phyloP scores from a whole-genome alignment of 1,140 invertebrate species.

The Drosophila ananassae region DNA sequence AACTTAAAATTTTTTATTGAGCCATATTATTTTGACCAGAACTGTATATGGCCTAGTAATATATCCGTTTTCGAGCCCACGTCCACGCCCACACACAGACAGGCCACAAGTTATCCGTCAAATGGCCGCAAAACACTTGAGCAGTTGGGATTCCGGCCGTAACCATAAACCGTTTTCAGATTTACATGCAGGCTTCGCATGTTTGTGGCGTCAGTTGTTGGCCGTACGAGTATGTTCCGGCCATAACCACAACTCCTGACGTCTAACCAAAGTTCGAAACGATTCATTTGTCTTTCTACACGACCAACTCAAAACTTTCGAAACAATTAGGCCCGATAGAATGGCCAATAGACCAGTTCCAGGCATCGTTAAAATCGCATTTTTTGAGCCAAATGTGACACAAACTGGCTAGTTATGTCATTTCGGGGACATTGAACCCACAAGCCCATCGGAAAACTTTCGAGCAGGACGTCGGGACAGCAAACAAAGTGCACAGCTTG shows the following conservation, averaged over 20 bases:
- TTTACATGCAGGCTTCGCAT: conserved; percentile 66
- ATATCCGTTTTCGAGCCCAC: conserved; percentile 7
- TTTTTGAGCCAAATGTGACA: conserved; percentile 75
- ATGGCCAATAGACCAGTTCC: conserved; percentile 44
- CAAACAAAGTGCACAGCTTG: conserved; percentile 55
- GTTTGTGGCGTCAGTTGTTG: conserved; percentile 60
- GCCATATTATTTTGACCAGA: neutral
- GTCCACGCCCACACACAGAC: conserved; percentile 16
- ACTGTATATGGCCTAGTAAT: neutral
- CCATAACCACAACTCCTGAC: conserved; percentile 5
- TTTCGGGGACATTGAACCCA: conserved; percentile 67
- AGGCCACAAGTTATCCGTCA: conserved; percentile 77
- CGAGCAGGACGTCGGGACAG: conserved; percentile 21
- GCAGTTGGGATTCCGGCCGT: conserved; percentile 67
- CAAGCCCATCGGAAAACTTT: conserved; percentile 22
- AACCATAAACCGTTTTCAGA: conserved; percentile 76
- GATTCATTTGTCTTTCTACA: conserved; percentile 71
- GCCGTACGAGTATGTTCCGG: conserved; percentile 2
- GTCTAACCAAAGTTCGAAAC: conserved; percentile 25
- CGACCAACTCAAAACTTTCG: conserved; percentile 57
- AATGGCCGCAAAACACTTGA: conserved; percentile 60
- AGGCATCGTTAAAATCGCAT: conserved; percentile 74
- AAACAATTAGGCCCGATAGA: conserved; percentile 63
- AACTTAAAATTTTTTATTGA: neutral
- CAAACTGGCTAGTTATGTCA: conserved; percentile 74